These are phyloP conservation scores for Stenodera caucasica DNA, from an alignment of 2,888 invertebrate species.

Conservation along the genomic window DNA sequence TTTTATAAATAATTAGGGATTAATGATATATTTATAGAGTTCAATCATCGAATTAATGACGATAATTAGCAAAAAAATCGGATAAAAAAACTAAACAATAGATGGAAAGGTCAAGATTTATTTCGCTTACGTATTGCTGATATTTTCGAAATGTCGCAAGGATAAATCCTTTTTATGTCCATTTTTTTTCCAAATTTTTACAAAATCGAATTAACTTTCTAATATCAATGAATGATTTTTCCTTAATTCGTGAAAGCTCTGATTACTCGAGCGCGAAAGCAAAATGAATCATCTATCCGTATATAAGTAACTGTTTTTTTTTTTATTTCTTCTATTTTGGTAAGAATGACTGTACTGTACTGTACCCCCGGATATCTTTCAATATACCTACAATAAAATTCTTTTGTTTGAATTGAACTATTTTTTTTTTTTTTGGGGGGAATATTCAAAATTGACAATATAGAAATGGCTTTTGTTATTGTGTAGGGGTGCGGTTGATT, in stretches of 20 bases:
- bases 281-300: not conserved
- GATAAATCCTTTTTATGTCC: not conserved
- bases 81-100: not conserved
- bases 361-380: not conserved
- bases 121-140: not conserved
- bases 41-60: too few species aligned
- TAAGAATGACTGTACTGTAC: too few species aligned
- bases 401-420: too few species aligned
- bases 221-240: not conserved
- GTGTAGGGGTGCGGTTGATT: constrained; percentile 54
- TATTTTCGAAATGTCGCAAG: not conserved
- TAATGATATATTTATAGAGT: too few species aligned
- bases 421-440: too few species aligned
- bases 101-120: constrained; percentile 4
- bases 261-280: not conserved
- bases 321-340: not conserved
- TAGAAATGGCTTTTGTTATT: not conserved
- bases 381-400: too few species aligned
- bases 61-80: not conserved
- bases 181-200: too few species aligned
- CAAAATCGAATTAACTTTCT: not conserved
- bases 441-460: not conserved
- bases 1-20: not conserved
- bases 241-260: not conserved
- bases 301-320: not conserved